These are phyloP conservation scores for Sphenopsis melanotis DNA, from an alignment of 2,797 vertebrate species.

Conservation along the genomic window DNA sequence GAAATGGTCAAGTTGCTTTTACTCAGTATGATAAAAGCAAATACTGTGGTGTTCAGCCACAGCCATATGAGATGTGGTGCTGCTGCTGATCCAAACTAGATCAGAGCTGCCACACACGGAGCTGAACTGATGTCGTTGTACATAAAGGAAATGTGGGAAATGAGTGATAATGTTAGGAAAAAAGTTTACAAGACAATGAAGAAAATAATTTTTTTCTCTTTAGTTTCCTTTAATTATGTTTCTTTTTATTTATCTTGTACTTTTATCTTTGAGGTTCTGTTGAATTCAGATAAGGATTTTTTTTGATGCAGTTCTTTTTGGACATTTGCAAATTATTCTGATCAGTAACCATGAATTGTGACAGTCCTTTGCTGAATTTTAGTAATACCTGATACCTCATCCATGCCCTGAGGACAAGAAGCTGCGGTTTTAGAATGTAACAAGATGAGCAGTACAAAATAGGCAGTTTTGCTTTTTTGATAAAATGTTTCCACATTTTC, in stretches of 20 bases:
- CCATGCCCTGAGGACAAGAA: neutral
- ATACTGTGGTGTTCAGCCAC: neutral
- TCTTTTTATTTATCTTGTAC: neutral
- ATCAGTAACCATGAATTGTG: neutral
- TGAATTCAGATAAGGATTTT: neutral
- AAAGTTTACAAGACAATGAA: neutral
- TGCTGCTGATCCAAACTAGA: neutral
- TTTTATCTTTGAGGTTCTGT: neutral
- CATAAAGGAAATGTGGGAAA: neutral
- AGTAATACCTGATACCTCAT: neutral
- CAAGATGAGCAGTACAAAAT: neutral
- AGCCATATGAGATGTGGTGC: rapidly evolving
- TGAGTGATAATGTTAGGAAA: neutral
- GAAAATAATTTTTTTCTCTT: neutral
- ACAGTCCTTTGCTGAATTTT: neutral
- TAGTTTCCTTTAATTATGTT: neutral
- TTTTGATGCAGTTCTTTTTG: neutral
- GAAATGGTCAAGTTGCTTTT: neutral
- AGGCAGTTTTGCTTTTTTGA: neutral
- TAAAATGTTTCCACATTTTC: neutral
- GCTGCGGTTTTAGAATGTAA: neutral
- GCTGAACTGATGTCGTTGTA: neutral
- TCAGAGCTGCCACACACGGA: neutral
- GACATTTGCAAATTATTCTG: neutral
- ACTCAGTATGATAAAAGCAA: neutral